Base-by-base conservation (phyloP, 2,888 invertebrate species). In the Pyralis farinalis region DNA sequence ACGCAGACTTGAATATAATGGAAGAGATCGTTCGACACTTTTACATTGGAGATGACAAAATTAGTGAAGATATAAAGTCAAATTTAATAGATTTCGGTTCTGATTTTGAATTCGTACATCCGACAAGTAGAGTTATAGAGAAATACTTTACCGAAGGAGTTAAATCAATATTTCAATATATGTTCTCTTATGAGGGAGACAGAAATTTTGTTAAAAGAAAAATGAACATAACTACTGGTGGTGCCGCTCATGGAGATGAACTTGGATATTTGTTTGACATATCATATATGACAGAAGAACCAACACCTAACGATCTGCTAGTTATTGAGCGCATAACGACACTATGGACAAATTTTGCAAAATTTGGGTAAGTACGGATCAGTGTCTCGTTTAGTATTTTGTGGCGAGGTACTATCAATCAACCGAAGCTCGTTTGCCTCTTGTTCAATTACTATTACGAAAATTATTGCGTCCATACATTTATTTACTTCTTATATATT, bases 111-210 rank as follows among this genome's bases (percentile, higher is more conserved):
- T 81, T 67, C 34, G 55, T 48, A 9, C 55, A 76, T 49, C 72
- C 80, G 0, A 44, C 57, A 1, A 66, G 71, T 20, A 61, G 72
- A 44, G 63, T 55, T 31, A 57, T 80, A 1, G 37, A 47, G 5
- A 69, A 59, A 35, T 75, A 58, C 47, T 38, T 71, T 1, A 52
- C 55, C 0, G 60, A 50, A 32, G 51, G 47, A 10, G 68, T 61
- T 1, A 46, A 49, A 0, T 41, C 58, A 1, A 62, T 82, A 10
- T 83, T 57, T 40, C 69, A 69, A 12, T 83, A 81, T 25, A 47
- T 76, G 46, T 83, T 83, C 53, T 58, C 69, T 0, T 79, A 79
- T 35, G 56, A 54, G 7, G 78, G 81, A 2, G 57, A 46, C 1
- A 67, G 78, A 41, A 73, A 78, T 40, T 67, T 66, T 34, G 42